phyloP scores from a whole-genome alignment of 2,113 vertebrate genomes.

The Pachycephala philippinensis region DNA sequence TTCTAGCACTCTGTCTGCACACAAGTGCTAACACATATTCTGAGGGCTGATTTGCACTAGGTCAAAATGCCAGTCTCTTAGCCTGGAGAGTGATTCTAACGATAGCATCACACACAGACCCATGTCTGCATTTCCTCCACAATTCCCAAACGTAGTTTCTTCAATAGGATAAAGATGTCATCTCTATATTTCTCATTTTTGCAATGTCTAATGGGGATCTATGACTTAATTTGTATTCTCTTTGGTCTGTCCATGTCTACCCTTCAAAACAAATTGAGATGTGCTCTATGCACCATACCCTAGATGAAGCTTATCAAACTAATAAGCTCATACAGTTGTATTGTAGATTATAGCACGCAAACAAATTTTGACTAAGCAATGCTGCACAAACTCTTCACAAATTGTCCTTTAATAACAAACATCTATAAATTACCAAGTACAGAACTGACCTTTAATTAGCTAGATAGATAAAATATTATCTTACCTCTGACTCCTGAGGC shows the following conservation, averaged over 20 bases:
- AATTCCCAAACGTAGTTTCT: neutral
- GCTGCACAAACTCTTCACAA: neutral
- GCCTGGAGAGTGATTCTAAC: neutral
- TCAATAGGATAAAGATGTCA: neutral
- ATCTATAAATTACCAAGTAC: neutral
- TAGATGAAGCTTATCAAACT: neutral
- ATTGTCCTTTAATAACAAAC: neutral
- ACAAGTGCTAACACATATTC: neutral
- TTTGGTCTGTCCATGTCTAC: neutral
- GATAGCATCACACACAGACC: neutral
- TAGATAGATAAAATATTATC: slow-evolving; percentile 45
- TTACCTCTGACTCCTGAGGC: slow-evolving; percentile 63
- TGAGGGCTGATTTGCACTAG: neutral
- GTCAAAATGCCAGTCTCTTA: neutral
- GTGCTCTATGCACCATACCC: neutral
- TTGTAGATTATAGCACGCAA: neutral
- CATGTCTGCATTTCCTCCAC: neutral
- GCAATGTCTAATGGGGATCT: neutral
- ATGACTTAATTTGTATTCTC: neutral
- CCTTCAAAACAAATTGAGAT: neutral
- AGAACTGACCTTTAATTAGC: neutral
- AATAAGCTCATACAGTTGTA: neutral
- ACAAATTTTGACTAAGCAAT: neutral
- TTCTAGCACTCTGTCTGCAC: neutral
- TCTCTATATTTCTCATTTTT: neutral